Base-by-base conservation (phyloP, 2,888 invertebrate species). In the Limnephilus marmoratus region DNA sequence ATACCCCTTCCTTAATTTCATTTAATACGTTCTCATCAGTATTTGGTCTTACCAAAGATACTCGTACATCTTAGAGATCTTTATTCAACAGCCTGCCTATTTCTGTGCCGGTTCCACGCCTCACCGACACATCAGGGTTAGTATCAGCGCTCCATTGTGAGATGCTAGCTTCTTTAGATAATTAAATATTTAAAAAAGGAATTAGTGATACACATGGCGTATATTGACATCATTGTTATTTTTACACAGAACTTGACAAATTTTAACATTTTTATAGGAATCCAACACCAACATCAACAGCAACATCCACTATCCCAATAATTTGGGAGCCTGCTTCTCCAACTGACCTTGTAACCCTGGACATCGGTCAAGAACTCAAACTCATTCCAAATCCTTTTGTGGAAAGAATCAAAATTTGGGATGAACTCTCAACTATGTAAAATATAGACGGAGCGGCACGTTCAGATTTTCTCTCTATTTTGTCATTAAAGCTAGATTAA, bases 381-480 rank as follows among this genome's bases (percentile, higher is more conserved):
- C 34, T 89, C n/a, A 34, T 89, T 24, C 24, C 68, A 34, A 89
- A 89, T 37, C 88, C 87, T 12, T 87, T 87, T 87, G 53, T 31
- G 31, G 53, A 87, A 45, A 31, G 31, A 12, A 13, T 31, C 2
- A 53, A 87, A 31, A 53, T 87, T 87, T 87, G 87, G 87, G 31
- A 68, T 7, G 53, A 34, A 53, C 1, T 87, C 34, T 34, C 34
- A 24, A 34, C 34, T 18, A 83, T 83, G 83, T 83, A 15, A 34
- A 83, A 83, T 68, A 68, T 68, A n/a, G 68, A 68, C 68, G 24
- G 24, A 68, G 68, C 68, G 9, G 24, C 68, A 68, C 4, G 9
- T 68, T 68, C 9, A 68, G n/a, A 68, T 68, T 68, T 68, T 68
- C 68, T 68, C 0, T 68, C 53, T 68, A 68, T 68, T 68, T 5